phyloP scores from a whole-genome alignment of 2,888 invertebrate species.

The Luperina nickerlii region DNA sequence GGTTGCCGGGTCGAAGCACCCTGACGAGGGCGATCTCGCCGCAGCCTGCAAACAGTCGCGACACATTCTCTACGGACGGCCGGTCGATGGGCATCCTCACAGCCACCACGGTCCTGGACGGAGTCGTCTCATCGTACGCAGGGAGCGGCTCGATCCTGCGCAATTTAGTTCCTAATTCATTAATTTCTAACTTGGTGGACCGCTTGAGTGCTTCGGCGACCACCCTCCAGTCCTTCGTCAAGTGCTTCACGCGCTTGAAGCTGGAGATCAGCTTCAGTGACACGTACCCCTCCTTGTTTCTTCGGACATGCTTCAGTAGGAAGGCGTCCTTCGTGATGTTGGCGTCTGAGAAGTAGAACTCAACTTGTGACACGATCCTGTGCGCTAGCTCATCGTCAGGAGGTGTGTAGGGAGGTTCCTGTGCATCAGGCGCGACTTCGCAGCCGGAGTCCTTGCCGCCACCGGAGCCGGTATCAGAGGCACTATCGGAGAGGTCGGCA shows the following conservation, averaged over 20 bases:
- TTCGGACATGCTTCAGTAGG: constrained; percentile 97
- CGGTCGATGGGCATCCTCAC: constrained; percentile 96
- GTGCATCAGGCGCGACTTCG: constrained; percentile 90
- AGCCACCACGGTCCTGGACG: constrained; percentile 97
- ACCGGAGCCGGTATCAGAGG: constrained; percentile 91
- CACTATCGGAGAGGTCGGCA: constrained; percentile 92
- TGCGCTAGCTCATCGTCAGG: constrained; percentile 94
- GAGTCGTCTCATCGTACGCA: constrained; percentile 97
- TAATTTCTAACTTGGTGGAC: constrained; percentile 95
- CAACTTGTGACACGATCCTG: constrained; percentile 96
- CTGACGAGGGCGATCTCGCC: constrained; percentile 97
- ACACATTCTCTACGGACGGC: constrained; percentile 97
- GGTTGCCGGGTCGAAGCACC: constrained; percentile 96
- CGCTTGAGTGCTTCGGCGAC: constrained; percentile 96
- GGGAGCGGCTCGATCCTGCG: constrained; percentile 96
- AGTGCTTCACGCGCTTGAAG: constrained; percentile 97
- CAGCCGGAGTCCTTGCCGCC: constrained; percentile 93
- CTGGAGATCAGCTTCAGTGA: constrained; percentile 98
- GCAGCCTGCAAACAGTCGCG: constrained; percentile 96
- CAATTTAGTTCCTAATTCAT: constrained; percentile 97
- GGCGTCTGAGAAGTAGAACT: constrained; percentile 98
- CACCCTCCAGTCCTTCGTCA: constrained; percentile 98
- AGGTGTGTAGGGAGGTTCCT: constrained; percentile 91
- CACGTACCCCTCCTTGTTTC: constrained; percentile 98
- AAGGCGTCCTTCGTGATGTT: constrained; percentile 99